phyloP scores from a whole-genome alignment of 2,113 vertebrate genomes.

The Labeo catla region DNA sequence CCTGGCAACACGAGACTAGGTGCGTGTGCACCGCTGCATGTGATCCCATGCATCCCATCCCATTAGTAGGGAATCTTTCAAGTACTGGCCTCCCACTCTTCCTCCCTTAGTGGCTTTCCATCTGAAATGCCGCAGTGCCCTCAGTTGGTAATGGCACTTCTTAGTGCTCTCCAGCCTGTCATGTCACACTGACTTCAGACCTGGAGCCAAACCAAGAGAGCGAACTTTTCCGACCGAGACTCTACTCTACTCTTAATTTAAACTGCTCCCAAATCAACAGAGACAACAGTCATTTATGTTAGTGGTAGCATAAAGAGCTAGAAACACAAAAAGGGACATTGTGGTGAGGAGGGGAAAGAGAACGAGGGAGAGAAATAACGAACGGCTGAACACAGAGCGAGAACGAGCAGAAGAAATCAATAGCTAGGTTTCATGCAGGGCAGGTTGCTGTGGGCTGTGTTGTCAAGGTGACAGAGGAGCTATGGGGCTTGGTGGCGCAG shows the following conservation, averaged over 20 bases:
- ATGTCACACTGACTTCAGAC: slow-evolving; percentile 56
- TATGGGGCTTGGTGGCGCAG: slow-evolving; percentile 84
- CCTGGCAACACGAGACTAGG: background rate
- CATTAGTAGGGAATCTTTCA: slow-evolving; percentile 47
- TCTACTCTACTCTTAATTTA: background rate
- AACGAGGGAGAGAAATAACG: slow-evolving; percentile 49
- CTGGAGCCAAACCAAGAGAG: slow-evolving; percentile 50
- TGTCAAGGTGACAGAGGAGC: slow-evolving; percentile 90
- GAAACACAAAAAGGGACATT: slow-evolving; percentile 40
- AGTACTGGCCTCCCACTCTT: slow-evolving; percentile 14
- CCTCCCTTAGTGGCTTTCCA: slow-evolving; percentile 42
- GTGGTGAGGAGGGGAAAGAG: slow-evolving; percentile 38
- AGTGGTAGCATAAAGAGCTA: background rate
- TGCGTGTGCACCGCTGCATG: slow-evolving; percentile 11
- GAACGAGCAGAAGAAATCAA: slow-evolving; percentile 63
- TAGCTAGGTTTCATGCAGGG: slow-evolving; percentile 83
- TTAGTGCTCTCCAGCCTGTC: slow-evolving; percentile 52
- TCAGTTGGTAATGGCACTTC: slow-evolving; percentile 59
- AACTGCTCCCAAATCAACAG: slow-evolving; percentile 6
- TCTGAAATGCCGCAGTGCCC: slow-evolving; percentile 63
- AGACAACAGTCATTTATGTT: background rate
- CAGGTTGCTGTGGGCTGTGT: slow-evolving; percentile 82
- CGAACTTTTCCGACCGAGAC: background rate
- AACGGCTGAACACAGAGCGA: slow-evolving; percentile 29
- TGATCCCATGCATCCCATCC: slow-evolving; percentile 28